phyloP scores from a whole-genome alignment of 2,888 invertebrate species.

The Xylocampa areola region DNA sequence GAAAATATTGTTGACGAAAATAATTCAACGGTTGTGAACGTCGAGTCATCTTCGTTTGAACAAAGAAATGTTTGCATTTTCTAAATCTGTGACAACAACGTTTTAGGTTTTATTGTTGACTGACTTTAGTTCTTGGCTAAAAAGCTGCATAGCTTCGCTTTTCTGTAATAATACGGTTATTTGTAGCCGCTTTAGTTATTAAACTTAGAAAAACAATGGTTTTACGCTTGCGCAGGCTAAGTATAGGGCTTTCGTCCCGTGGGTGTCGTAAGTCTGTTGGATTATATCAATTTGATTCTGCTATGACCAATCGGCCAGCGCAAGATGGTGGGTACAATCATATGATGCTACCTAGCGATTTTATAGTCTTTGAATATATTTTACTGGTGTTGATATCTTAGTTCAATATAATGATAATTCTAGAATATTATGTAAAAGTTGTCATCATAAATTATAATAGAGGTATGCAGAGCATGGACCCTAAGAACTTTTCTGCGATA shows the following conservation, averaged over 20 bases:
- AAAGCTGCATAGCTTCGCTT: not conserved
- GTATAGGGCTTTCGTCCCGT: constrained; percentile 26
- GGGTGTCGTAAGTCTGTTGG: constrained; percentile 10
- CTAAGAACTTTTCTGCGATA: no score
- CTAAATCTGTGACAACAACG: constrained; percentile 24
- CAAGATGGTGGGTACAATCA: constrained; percentile 1
- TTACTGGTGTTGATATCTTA: no score
- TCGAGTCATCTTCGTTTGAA: constrained; percentile 45
- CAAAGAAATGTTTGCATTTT: constrained; percentile 54
- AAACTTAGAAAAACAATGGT: constrained; percentile 34
- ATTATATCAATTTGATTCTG: constrained; percentile 36
- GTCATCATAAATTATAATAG: no score
- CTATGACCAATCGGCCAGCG: constrained; percentile 10
- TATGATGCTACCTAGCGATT: not conserved
- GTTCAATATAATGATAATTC: no score
- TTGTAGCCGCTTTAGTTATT: constrained; percentile 25
- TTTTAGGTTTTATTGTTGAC: constrained; percentile 42
- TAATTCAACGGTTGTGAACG: constrained; percentile 33
- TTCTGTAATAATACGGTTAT: constrained; percentile 37
- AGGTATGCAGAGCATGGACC: no score
- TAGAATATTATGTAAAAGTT: no score
- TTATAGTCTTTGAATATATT: not conserved
- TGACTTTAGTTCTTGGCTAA: constrained; percentile 29
- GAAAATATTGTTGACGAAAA: constrained; percentile 45
- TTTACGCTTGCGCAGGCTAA: constrained; percentile 21